Evolutionary conservation across 2,888 invertebrate genomes (phyloP), one percentile per base, ranked within the genome.

Genomic region (Hydroisotoma schaefferi): DNA sequence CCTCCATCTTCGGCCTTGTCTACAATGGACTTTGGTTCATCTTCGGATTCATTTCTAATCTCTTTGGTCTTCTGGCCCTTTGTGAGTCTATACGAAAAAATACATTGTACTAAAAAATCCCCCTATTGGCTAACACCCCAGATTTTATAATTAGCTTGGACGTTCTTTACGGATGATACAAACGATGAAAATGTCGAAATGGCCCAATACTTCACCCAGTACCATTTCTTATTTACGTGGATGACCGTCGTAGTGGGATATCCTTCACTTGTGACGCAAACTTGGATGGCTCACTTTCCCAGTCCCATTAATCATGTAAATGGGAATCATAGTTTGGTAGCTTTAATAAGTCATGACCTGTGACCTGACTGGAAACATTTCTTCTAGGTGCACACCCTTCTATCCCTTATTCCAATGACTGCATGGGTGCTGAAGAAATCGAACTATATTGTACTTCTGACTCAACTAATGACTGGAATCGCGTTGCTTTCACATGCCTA

Each of bases 191-290:
- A 29, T 4, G 26, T 52, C 27, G 49, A 52, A 3, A 18, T 44
- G 3, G 37, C 56, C 1, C 40, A 48, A 46, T 5, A 26, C 25
- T n/a, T 55, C 22, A 33, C 59, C 10, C 61, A 61, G 38, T 58
- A 58, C 22, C 59, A 61, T 29, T 65, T 56, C 44, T 25, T 65
- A 1, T 18, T 40, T 2, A 60, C 53, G 1, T 67, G 67, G 67
- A 33, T 67, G 2, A 25, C 62, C 3, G 52, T 67, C 4, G 37
- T 63, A 26, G 2, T 67, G 2, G 67, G 67, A 5, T 67, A 67
- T 47, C 67, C 67, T 1, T 20, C 56, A 1, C 44, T 65, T 55
- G 64, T 67, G 5, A 61, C 59, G 2, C 52, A 44, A 6, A 55
- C 56, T 22, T 67, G 62, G 62, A 38, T 61, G 12, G 43, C 27